A percentile compares a stretch with the other conserved stretches of the same genome.
Conservation (phyloP, 2,113 vertebrate genomes). For the Leucosticte australis region DNA sequence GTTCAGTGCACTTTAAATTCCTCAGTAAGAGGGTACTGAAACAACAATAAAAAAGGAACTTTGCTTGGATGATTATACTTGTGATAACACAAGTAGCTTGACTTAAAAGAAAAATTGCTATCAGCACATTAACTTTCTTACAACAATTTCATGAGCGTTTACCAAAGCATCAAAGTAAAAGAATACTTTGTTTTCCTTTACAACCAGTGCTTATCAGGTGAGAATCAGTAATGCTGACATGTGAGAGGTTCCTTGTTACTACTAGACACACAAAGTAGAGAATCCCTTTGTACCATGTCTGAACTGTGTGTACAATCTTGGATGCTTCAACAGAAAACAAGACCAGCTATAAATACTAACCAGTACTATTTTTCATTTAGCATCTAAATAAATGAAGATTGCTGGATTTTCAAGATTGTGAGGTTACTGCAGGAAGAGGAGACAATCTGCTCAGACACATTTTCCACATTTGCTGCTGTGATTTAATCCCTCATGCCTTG, state of each 20-base stretch:
- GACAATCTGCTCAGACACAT: neutral
- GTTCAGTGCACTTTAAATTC: slow-evolving; percentile 68
- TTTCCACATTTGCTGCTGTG: neutral
- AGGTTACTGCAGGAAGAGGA: neutral
- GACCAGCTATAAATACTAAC: neutral
- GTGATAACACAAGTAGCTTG: neutral
- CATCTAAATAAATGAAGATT: neutral
- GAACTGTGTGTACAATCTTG: neutral
- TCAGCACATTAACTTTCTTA: neutral
- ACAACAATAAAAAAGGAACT: slow-evolving; percentile 32
- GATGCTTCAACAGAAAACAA: neutral
- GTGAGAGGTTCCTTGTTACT: neutral
- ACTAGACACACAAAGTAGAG: neutral
- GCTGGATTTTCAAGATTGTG: neutral
- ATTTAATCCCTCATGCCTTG: neutral
- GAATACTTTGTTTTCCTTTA: neutral
- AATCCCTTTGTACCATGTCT: neutral
- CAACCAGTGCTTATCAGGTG: neutral
- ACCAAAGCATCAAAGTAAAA: slow-evolving; percentile 1
- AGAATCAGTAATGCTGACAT: neutral
- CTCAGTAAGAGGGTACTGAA: slow-evolving; percentile 10
- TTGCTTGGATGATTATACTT: neutral
- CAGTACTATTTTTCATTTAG: neutral
- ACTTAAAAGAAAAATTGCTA: neutral
- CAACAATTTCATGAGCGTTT: neutral